Conservation (phyloP, 2,888 invertebrate species). For the Thera britannica region DNA sequence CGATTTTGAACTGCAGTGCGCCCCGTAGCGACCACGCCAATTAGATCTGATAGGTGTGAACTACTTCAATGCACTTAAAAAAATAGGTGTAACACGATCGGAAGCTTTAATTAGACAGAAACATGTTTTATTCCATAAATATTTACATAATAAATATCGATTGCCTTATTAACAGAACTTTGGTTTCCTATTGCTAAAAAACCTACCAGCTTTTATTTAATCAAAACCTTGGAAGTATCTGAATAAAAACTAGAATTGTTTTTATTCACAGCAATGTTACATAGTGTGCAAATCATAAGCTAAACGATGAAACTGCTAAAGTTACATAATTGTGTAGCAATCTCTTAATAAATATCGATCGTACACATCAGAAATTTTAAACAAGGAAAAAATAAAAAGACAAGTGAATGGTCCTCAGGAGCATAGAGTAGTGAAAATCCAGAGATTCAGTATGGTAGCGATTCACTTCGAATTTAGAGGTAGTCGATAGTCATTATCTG, state of each 20-base stretch:
- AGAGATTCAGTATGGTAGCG: conserved; percentile 36
- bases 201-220: not conserved
- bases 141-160: conserved; percentile 26
- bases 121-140: conserved; percentile 32
- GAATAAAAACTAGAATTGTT: not conserved
- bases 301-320: too few relatives aligned
- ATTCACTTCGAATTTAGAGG: conserved; percentile 44
- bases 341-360: not conserved
- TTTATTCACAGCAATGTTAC: too few relatives aligned
- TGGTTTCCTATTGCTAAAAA: conserved; percentile 9
- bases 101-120: conserved; percentile 36
- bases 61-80: conserved; percentile 35
- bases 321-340: too few relatives aligned
- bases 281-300: too few relatives aligned
- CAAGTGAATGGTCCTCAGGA: conserved; percentile 20
- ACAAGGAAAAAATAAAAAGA: conserved; percentile 16
- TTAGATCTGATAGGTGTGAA: conserved; percentile 41
- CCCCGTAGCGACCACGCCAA: conserved; percentile 38
- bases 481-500: conserved; percentile 66
- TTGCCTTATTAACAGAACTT: conserved; percentile 26
- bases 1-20: conserved; percentile 31
- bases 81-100: conserved; percentile 34
- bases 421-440: conserved; percentile 18
- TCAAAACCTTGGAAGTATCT: conserved; percentile 1
- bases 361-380: too few relatives aligned